These are phyloP conservation scores for Nyctibius grandis DNA, from an alignment of 2,797 vertebrate species.

Conservation along the genomic window DNA sequence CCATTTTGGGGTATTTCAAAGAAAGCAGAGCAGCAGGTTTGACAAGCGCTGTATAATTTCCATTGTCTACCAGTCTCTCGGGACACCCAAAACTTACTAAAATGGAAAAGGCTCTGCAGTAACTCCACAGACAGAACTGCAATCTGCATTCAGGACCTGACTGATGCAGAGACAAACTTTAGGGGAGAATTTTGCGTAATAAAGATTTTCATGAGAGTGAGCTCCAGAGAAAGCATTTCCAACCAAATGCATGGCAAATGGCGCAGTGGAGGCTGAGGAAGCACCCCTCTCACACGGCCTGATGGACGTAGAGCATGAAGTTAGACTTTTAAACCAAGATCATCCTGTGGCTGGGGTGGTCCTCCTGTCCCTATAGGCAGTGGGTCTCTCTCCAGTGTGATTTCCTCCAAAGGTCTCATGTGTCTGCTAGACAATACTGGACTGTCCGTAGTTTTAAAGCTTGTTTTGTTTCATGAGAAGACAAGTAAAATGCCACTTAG, in stretches of 20 bases:
- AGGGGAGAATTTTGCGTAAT: background rate
- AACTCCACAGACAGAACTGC: background rate
- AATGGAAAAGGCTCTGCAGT: background rate
- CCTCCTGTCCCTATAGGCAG: background rate
- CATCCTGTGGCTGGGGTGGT: background rate
- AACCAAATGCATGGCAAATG: background rate
- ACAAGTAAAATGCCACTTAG: background rate
- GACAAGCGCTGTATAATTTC: background rate
- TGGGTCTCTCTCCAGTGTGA: background rate
- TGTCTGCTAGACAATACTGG: background rate
- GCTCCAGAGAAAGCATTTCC: background rate
- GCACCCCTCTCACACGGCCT: background rate
- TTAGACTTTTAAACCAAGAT: background rate
- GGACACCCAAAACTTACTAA: background rate
- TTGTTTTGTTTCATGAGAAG: background rate
- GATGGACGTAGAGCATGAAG: accelerated
- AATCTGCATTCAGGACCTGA: background rate
- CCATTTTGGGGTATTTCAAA: background rate
- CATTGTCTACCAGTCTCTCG: background rate
- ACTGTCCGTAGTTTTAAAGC: background rate
- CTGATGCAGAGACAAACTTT: background rate
- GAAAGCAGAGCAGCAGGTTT: background rate
- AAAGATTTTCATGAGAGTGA: background rate
- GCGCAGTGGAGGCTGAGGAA: accelerated
- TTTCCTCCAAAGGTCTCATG: background rate